These are phyloP conservation scores for Triplophysa yarkandensis DNA, from an alignment of 2,797 vertebrate species.

Conservation along the genomic window DNA sequence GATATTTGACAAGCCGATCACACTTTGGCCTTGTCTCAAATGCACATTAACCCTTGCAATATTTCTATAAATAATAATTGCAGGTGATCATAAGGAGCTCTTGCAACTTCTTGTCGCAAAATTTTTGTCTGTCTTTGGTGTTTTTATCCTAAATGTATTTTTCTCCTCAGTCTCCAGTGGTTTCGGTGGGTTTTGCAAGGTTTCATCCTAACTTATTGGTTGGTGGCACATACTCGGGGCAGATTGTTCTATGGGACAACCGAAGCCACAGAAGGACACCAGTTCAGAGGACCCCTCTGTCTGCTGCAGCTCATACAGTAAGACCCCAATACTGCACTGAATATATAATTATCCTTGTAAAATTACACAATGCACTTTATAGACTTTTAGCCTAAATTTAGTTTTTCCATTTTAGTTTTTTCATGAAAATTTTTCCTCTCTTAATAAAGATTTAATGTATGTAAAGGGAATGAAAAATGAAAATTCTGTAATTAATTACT, in stretches of 20 bases:
- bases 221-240: constrained; percentile 94
- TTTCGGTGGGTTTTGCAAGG: constrained; percentile 94
- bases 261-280: constrained; percentile 95
- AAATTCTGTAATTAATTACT: too few relatives aligned
- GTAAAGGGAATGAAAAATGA: too few relatives aligned
- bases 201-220: constrained; percentile 97
- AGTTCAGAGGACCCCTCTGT: constrained; percentile 93
- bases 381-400: too few relatives aligned
- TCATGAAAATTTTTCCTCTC: too few relatives aligned
- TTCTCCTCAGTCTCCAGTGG: constrained; percentile 88
- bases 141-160: constrained; percentile 48
- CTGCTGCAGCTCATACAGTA: constrained; percentile 95
- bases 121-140: constrained; percentile 28
- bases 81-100: not conserved
- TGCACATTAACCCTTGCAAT: not conserved
- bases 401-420: too few relatives aligned
- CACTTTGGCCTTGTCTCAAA: not conserved
- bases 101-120: constrained; percentile 9
- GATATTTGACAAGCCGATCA: not conserved
- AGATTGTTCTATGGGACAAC: constrained; percentile 98
- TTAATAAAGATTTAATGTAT: too few relatives aligned
- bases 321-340: constrained; percentile 8
- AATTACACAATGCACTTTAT: not conserved
- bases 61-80: not conserved
- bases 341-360: not conserved